Base-by-base conservation (phyloP, 2,797 vertebrate species). In the Adelosebastes latens region DNA sequence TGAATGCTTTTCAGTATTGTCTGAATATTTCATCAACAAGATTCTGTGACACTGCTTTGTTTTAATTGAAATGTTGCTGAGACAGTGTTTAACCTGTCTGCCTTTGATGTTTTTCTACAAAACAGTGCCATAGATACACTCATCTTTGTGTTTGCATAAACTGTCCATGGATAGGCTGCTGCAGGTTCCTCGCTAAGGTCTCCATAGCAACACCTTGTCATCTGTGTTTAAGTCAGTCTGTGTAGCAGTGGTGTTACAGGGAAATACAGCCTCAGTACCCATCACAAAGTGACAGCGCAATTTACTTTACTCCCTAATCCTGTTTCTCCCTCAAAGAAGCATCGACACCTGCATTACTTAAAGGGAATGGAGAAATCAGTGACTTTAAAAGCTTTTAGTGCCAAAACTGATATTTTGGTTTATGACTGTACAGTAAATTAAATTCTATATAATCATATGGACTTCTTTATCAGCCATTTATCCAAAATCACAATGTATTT, bases 201-300 rank as follows among this genome's bases (percentile, higher is more conserved):
- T 88, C 94, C 94, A 94, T 94, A 87, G 94, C 92, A 94, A 94
- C 93, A 89, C 88, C 81, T 92, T 94, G 93, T 94, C 93, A 93
- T 91, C 83, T 85, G 88, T 81, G 87, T 87, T 92, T 85, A 91
- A 93, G 87, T 92, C 85, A 84, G 86, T 88, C 80, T 77, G 85
- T 87, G 83, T 85, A 87, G 88, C 85, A 65, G 81, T 72, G 49
- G 81, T 89, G 88, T 93, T 86, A 89, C 83, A 79, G 87, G 77
- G 84, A 92, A 86, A 91, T 84, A 77, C 80, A 85, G 88, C 91
- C 90, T 90, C 88, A 83, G 89, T 74, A 82, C 89, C 89, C 86
- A 87, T 93, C 91, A 86, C 89, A 90, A 88, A 91, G 88, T 92
- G 93, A 93, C 90, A 93, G 92, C 73, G 88, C 91, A 93, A 93